Conservation (phyloP, 1,140 invertebrate species). For the Atta cephalotes region DNA sequence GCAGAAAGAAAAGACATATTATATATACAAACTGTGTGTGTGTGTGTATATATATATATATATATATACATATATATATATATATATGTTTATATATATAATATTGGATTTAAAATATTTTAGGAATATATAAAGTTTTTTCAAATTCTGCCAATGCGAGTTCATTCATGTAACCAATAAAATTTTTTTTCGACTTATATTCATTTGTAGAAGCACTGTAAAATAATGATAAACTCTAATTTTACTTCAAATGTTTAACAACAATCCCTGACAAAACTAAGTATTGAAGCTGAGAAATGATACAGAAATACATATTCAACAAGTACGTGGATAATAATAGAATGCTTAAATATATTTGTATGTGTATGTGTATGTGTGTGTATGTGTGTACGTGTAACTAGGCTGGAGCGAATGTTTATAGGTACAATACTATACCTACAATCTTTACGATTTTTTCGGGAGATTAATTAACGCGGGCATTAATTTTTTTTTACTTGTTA, state of each 20-base stretch:
- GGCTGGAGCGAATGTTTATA: slow-evolving; percentile 77
- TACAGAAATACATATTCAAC: slow-evolving; percentile 73
- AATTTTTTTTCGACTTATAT: slow-evolving; percentile 58
- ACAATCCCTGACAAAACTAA: slow-evolving; percentile 66
- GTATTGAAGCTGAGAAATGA: slow-evolving; percentile 53
- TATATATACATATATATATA: too few species aligned
- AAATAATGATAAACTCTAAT: slow-evolving; percentile 59
- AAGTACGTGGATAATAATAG: slow-evolving; percentile 72
- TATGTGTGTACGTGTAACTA: slow-evolving; percentile 65
- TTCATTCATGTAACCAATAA: slow-evolving; percentile 63
- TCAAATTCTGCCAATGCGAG: slow-evolving; percentile 72
- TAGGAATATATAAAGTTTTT: slow-evolving; percentile 18
- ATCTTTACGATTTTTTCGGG: slow-evolving; percentile 76
- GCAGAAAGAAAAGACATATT: background rate
- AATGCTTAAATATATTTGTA: slow-evolving; percentile 75
- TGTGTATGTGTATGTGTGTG: background rate
- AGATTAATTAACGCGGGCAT: slow-evolving; percentile 73
- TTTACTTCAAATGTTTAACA: slow-evolving; percentile 63
- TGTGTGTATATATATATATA: background rate
- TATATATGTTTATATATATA: background rate
- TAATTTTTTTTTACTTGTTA: slow-evolving; percentile 69
- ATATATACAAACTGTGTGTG: background rate
- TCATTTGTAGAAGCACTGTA: slow-evolving; percentile 37
- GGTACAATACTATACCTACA: slow-evolving; percentile 79
- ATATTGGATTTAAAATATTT: slow-evolving; percentile 44